Evolutionary conservation across 2,797 vertebrate genomes (phyloP).

Genomic region (Salmo trutta): DNA sequence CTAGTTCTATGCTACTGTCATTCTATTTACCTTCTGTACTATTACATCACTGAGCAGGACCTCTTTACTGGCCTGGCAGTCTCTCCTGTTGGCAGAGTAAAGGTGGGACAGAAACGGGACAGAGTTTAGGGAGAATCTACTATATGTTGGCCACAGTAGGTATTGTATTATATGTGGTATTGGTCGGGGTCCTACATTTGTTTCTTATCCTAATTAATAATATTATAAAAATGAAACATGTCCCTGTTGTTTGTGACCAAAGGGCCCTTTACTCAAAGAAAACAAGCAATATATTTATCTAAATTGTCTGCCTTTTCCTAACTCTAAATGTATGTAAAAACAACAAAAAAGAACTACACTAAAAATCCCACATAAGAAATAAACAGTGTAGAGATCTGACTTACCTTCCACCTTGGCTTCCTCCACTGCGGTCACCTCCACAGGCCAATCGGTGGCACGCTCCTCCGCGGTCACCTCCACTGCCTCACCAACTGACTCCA

Average conservation of each 20-base stretch:
- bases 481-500: not conserved
- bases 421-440: constrained; percentile 14
- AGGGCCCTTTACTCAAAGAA: not conserved
- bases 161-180: not conserved
- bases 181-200: not conserved
- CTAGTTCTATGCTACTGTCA: constrained; percentile 27
- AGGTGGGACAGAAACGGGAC: not conserved
- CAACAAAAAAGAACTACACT: not conserved
- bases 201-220: not conserved
- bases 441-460: too few relatives aligned
- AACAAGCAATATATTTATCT: not conserved
- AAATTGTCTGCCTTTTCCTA: not conserved
- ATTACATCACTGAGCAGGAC: constrained; percentile 62
- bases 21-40: constrained; percentile 47
- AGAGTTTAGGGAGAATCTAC: not conserved
- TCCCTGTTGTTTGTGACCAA: not conserved
- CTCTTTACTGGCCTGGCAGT: constrained; percentile 53
- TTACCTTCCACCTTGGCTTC: constrained; percentile 14
- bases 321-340: not conserved
- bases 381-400: not conserved
- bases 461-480: not conserved
- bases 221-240: not conserved
- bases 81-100: constrained; percentile 48
- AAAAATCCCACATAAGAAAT: not conserved
- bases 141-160: not conserved